Evolutionary conservation across 2,888 invertebrate genomes (phyloP), one percentile per base, ranked within the genome.

Genomic region (Calliphora vomitoria): DNA sequence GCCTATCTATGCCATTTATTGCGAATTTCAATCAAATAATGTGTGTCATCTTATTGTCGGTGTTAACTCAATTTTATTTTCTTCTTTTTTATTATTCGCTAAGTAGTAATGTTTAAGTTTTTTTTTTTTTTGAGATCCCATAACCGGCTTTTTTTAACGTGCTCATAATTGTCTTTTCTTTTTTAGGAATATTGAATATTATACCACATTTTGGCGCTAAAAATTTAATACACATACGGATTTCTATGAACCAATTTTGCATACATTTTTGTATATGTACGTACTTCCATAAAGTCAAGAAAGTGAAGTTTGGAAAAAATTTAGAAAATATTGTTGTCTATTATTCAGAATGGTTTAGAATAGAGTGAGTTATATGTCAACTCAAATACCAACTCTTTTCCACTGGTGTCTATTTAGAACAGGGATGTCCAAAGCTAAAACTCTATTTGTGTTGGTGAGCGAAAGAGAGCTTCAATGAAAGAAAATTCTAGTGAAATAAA

Each of bases 101-200:
- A 50, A 50, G 1, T 15, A n/a, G 13, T 15, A n/a, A 6, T n/a
- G n/a, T 50, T 50, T 50, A 15, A 15, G 50, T 20, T 50, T 69
- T 31, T 50, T 71, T 71, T n/a, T n/a, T n/a, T n/a, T n/a, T n/a
- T n/a, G n/a, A 20, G 10, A 47, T 15, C n/a, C 50, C 50, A 50
- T 44, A 71, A 69, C 69, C 69, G 69, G 69, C 53, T 71, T 55
- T 38, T 38, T 55, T 71, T 38, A 55, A 71, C 69, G 69, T n/a
- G 38, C 31, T 71, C 47, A 71, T 53, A 71, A 38, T 71, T 18
- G 55, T 10, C n/a, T 0, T 18, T 35, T 71, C 18, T 50, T 47
- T 68, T 71, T 38, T 38, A 18, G 47, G 5, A 47, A 35, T 68
- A 69, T 69, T 55, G 38, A 71, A 35, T 35, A 25, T 35, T 71